Base-by-base conservation (phyloP, 30 jellyfish, hydroid and myxozoan genomes). In the Mastigias papua region DNA sequence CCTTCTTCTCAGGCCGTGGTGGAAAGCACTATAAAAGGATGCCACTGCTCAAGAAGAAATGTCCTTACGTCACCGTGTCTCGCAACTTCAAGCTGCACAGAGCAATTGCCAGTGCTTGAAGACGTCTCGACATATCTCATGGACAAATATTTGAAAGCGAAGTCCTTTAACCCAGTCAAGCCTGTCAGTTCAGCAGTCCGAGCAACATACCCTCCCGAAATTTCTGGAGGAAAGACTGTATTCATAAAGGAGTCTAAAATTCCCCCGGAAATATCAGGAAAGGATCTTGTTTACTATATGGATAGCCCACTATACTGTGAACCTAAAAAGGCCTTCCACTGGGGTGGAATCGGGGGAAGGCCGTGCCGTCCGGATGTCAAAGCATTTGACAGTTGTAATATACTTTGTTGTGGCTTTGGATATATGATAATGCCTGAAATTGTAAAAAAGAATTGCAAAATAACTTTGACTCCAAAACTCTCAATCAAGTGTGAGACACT, bases 271-370 rank as follows among this genome's bases (percentile, higher is more conserved):
- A 74, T 66, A 2, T 30, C 82, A 25, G 89, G 84, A 35, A 89
- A 58, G 23, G 90, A 70, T 42, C 51, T 89, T n/a, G 81, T 89
- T 0, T 89, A 67, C 62, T 81, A 54, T 72, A 73, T 17, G 65
- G 86, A 63, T 48, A 89, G 97, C 69, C 92, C 97, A 25, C 37
- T 80, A 67, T 62, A 89, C 73, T 89, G 97, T 35, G 97, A 70
- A 62, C 92, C 92, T 9, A 82, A 54, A 34, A 57, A 51, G 65
- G 60, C 91, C 34, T 42, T 19, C 76, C 76, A 75, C 77, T 89
- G 97, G 97, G 89, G 84, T 26, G 97, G 97, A 57, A 89, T 89
- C 34, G 97, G 97, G 2, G 97, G 97, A 4, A 61, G 97, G 60
- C 82, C 82, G 20, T 89, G 97, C 35, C 81, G 97, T 17, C 97